Base-by-base conservation (phyloP, 2,797 vertebrate genomes). In the Trematomus bernacchii region DNA sequence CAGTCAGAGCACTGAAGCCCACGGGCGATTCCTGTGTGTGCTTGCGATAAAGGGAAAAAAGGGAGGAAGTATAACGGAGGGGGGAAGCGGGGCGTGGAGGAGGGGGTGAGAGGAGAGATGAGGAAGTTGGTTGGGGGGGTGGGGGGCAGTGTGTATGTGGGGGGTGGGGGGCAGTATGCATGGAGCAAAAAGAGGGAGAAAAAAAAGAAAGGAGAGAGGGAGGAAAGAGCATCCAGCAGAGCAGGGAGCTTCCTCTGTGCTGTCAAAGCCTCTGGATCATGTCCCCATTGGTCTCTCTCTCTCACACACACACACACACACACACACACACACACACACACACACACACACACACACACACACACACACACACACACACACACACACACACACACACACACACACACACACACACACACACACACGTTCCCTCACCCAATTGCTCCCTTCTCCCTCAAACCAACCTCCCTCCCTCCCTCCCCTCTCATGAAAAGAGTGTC, bases 1-100 rank as follows among this genome's bases (percentile, higher is more conserved):
- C 91, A 94, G 94, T 93, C 93, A 90, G 94, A 93, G 92, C 92
- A 91, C 87, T 89, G 87, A 89, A 83, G 90, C 94, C 95, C 93
- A 91, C 87, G 82, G 95, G 95, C 94, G 83, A 90, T 95, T 96
- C 95, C 95, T 95, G 94, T 96, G 95, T 95, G 94, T 92, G 93
- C 90, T 89, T 88, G 93, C 83, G 94, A 95, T 95, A 95, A 95
- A 94, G 91, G 92, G 90, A 76, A 86, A 87, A 53, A 91, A 87
- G 88, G 88, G 93, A 94, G 95, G 94, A 95, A 95, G 94, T 93
- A 92, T 91, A 88, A 85, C 89, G 83, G 86, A 86, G 80, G 88
- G 72, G 71, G 66, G 30, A 64, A 69, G 44, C 50, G 52, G 68
- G 75, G 61, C 6, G 58, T 66, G 40, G 68, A 50, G 84, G 37